Evolutionary conservation across 2,888 invertebrate species (phyloP), one percentile per base, ranked within the genome.

Genomic region (Drosophila buzzatii): DNA sequence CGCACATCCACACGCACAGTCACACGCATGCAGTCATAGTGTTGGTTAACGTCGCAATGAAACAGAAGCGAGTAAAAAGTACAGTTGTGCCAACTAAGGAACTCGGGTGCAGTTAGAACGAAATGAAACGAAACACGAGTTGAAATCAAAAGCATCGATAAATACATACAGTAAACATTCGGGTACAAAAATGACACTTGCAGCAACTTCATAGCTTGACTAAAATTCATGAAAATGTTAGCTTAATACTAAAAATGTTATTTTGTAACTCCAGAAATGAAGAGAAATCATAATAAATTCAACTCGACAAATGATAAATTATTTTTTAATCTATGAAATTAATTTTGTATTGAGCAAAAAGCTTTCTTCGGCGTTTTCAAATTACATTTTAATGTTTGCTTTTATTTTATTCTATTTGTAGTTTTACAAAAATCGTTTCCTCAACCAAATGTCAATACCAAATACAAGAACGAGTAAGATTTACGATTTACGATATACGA

Each of bases 121-220:
- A 70, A 47, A 59, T 27, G 41, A 58, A 8, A 41, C 41, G 53
- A 60, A 37, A 55, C 14, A 52, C 64, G 14, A 82, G 65, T 59
- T 74, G 31, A 58, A 73, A 47, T 64, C 41, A 37, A 55, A 65
- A 66, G 49, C 62, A 49, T 20, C 37, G 60, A 35, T 42, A 61
- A 73, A 68, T 73, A 83, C 62, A 62, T 56, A 75, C 63, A 72
- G 57, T 70, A 62, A 73, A 69, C 73, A 77, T 84, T 76, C 77
- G 64, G 52, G 41, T 68, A 70, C 45, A 68, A 58, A 81, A 73
- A 81, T 81, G 72, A 90, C 85, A 89, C 90, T 92, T 92, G 92
- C 91, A 92, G 93, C 92, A 93, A 92, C 92, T 92, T 93, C 92
- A 93, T 93, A 93, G 93, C 92, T 93, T 91, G 91, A 83, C 91